Base-by-base conservation (phyloP, 1,140 invertebrate species). In the Drosophila ananassae region DNA sequence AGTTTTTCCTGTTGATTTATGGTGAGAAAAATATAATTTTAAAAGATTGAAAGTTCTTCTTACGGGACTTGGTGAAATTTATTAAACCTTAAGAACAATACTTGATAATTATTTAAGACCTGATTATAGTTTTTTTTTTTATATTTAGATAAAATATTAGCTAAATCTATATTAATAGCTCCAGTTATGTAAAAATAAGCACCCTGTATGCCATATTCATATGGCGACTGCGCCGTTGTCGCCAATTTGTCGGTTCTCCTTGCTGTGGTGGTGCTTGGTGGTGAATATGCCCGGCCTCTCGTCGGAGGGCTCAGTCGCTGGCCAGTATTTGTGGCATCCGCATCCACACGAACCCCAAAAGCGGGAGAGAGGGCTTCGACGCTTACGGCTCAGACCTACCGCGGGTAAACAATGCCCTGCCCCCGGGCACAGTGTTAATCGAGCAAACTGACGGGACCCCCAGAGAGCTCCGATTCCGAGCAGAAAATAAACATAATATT, bases 381-480 rank as follows among this genome's bases (percentile, higher is more conserved):
- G 21, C 59, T 46, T 68, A 0, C 63, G 57, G 39, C 32, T 39
- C 10, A 9, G 4, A 13, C 28, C 41, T 8, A 30, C 44, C 22
- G 46, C 55, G 50, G 60, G 75, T 78, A 81, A 77, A 79, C 73
- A 84, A 83, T 63, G 74, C 55, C 62, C 37, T 58, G 6, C 39
- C 61, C 48, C 17, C 41, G 13, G 50, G 62, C 39, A 30, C n/a
- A 47, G 39, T 54, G 30, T 13, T 12, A 69, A 48, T 25, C 62
- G 25, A 62, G 51, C 30, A 28, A 44, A 28, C 37, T 37, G 39
- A 30, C 17, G 30, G 21, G 50, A 46, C 13, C 59, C 41, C 50
- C 32, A 13, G 30, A 50, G 44, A 24, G 28, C 12, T 6, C 24
- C 13, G 4, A 39, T 32, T 68, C 28, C 12, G 6, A 24, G 9